A percentile compares a stretch with the other conserved stretches of the same genome.
Evolutionary conservation across 2,797 vertebrate genomes (phyloP).

Genomic region (Bryconaethiops microstoma): DNA sequence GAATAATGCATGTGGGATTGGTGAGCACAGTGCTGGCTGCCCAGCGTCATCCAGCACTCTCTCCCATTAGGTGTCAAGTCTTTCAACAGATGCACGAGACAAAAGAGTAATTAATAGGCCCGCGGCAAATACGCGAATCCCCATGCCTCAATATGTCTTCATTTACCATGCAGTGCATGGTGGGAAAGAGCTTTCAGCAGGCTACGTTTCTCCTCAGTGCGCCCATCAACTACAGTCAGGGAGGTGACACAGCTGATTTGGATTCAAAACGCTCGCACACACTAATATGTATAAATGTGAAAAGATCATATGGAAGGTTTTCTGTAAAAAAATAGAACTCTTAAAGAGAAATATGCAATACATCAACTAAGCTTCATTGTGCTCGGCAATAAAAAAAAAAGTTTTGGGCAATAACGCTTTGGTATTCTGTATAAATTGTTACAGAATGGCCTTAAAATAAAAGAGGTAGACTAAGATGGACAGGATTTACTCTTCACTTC

Average conservation of each 20-base stretch:
- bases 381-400: not conserved
- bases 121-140: conserved; percentile 69
- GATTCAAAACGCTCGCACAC: conserved; percentile 40
- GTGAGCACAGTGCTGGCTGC: conserved; percentile 49
- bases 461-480: not conserved
- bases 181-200: conserved; percentile 67
- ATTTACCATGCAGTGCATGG: conserved; percentile 72
- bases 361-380: not conserved
- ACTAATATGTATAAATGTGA: conserved; percentile 25
- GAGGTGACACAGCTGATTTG: conserved; percentile 36
- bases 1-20: conserved; percentile 57
- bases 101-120: conserved; percentile 92
- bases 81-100: conserved; percentile 85
- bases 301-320: conserved; percentile 20
- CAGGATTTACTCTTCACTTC: not conserved
- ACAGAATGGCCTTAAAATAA: conserved; percentile 7
- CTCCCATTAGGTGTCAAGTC: conserved; percentile 61
- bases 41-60: conserved; percentile 55
- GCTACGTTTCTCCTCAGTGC: conserved; percentile 79
- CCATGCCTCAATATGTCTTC: conserved; percentile 76
- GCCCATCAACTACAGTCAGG: conserved; percentile 70
- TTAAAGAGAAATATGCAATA: not conserved
- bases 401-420: not conserved
- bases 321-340: not conserved
- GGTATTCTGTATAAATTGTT: not conserved